Evolutionary conservation across 2,797 vertebrate genomes (phyloP), one percentile per base, ranked within the genome.

Genomic region (Labeo calbasu): DNA sequence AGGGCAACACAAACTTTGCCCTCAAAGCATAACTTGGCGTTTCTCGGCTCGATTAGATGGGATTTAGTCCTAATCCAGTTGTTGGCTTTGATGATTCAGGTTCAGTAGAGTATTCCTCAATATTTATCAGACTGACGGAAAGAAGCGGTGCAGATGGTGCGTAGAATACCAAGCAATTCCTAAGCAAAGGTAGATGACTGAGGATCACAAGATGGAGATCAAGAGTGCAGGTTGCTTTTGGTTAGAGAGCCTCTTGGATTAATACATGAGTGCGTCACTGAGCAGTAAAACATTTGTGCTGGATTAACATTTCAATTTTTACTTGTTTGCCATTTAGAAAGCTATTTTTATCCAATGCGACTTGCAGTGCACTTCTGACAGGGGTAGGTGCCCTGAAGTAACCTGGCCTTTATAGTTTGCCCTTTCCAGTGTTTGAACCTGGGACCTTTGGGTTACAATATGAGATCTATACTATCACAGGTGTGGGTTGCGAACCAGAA

Each of bases 81-180:
- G 82, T 87, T 83, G 84, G 70, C 89, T 87, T 88, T 88, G 88
- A 88, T 87, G 85, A 84, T 71, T 83, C 53, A 46, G 81, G 82
- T 82, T 81, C 63, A 79, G 69, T 71, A 82, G 79, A 84, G 43
- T 23, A 81, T 82, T 79, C 28, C 68, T 79, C 40, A 28, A 23
- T 77, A 79, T 88, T 88, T 86, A 81, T 69, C 40, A 8, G 81
- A 80, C 63, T 77, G 75, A 76, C 55, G 59, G 46, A 80, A 25
- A 84, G 82, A 32, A 53, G 46, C n/a, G 36, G 59, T 68, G 66
- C 57, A 59, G 57, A 69, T 69, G 84, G 63, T 57, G 77, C 8
- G 61, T 72, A 83, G 85, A 79, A 85, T 72, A 66, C 23, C 14
- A 63, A 85, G 72, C 59, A 72, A 23, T 21, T 71, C 61, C 68